A percentile compares a stretch with the other conserved stretches of the same genome.
These are phyloP conservation scores for Acrobasis suavella DNA, from an alignment of 2,888 invertebrate species.

Conservation along the genomic window DNA sequence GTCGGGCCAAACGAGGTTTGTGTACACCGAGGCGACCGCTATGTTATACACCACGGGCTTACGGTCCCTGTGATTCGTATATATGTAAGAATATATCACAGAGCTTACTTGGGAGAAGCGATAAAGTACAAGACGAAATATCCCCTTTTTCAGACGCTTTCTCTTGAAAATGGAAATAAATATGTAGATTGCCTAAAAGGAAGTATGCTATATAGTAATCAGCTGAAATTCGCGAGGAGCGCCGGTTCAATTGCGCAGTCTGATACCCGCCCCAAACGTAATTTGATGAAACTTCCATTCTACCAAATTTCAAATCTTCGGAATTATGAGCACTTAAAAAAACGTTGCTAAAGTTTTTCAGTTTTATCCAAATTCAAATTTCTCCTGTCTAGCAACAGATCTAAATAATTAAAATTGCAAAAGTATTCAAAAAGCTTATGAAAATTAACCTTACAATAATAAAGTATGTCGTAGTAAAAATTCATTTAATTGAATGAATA, in stretches of 20 bases:
- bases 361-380: constrained; percentile 1
- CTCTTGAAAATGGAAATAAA: constrained; percentile 21
- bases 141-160: constrained; percentile 16
- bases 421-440: not conserved
- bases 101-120: constrained; percentile 28
- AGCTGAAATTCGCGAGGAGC: constrained; percentile 21
- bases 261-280: constrained; percentile 17
- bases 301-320: constrained; percentile 18
- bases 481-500: not conserved
- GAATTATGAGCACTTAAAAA: constrained; percentile 12
- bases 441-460: constrained; percentile 1
- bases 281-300: constrained; percentile 22
- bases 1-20: constrained; percentile 26
- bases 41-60: too few species aligned
- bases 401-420: not conserved
- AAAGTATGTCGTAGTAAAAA: not conserved
- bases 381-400: not conserved
- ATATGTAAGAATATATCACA: too few species aligned
- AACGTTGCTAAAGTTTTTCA: constrained; percentile 2
- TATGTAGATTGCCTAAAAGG: constrained; percentile 24
- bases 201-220: constrained; percentile 23
- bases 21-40: not conserved
- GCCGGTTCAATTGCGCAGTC: constrained; percentile 20
- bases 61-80: too few species aligned
- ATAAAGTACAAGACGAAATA: constrained; percentile 23